Conservation (phyloP, 2,113 vertebrate genomes). For the Scophthalmus maximus region DNA sequence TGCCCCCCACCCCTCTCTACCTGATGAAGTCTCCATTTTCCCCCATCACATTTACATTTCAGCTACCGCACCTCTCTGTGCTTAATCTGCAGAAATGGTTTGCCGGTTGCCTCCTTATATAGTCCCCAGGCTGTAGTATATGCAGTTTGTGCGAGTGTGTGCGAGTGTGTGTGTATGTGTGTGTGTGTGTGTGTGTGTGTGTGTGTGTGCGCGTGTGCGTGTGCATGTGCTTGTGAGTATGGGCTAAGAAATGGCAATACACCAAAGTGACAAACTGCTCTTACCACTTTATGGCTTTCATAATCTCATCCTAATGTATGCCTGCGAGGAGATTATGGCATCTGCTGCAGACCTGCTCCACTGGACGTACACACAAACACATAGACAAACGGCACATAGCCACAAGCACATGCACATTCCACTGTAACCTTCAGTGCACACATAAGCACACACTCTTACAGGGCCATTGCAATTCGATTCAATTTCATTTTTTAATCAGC, state of each 20-base stretch:
- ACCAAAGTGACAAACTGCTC: slow-evolving; percentile 53
- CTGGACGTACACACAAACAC: slow-evolving; percentile 7
- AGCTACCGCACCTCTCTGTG: slow-evolving; percentile 28
- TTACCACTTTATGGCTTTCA: slow-evolving; percentile 39
- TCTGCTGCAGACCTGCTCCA: slow-evolving; percentile 36
- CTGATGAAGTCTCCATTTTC: slow-evolving; percentile 45
- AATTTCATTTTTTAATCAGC: not conserved
- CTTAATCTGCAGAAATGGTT: slow-evolving; percentile 63
- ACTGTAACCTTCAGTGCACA: not conserved
- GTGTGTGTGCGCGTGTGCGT: not conserved
- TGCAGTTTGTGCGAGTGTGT: slow-evolving; percentile 1
- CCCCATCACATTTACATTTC: slow-evolving; percentile 65
- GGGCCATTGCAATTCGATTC: not conserved
- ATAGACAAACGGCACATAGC: slow-evolving; percentile 9
- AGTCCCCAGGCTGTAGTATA: slow-evolving; percentile 26
- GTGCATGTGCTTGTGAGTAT: not conserved
- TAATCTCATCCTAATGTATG: slow-evolving; percentile 64
- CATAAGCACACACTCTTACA: not conserved
- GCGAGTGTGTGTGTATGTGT: not conserved
- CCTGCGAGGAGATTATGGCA: slow-evolving; percentile 57
- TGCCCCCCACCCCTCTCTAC: slow-evolving; percentile 1
- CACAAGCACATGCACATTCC: not conserved
- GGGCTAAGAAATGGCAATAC: slow-evolving; percentile 37
- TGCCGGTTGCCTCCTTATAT: slow-evolving; percentile 19
- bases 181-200: not conserved